Evolutionary conservation across 2,888 invertebrate species (phyloP).

Genomic region (Keiferia lycopersicella): DNA sequence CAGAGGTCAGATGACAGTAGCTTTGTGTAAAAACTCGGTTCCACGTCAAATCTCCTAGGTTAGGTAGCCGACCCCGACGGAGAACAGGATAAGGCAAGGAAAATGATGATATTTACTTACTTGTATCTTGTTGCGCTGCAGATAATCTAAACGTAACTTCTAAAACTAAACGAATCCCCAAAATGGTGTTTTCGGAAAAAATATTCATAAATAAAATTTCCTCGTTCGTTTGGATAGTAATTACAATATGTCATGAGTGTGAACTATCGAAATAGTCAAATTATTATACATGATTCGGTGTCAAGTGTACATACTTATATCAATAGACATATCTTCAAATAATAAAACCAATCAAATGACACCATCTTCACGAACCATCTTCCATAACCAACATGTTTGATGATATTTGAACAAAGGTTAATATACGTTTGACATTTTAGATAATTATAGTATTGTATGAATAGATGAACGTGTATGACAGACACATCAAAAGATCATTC

Average conservation of each 20-base stretch:
- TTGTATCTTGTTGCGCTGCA: too few species aligned
- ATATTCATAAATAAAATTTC: too few species aligned
- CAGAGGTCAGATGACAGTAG: too few species aligned
- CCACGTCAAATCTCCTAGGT: too few species aligned
- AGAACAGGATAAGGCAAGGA: too few species aligned
- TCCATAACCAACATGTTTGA: not conserved
- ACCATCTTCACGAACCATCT: not conserved
- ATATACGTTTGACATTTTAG: not conserved
- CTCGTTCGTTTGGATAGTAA: too few species aligned
- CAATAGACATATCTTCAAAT: conserved; percentile 1
- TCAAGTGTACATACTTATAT: not conserved
- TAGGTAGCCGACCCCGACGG: too few species aligned
- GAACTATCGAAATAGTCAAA: not conserved
- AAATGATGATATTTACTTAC: too few species aligned
- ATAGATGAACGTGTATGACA: conserved; percentile 5
- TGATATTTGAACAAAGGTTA: not conserved
- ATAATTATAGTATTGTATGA: conserved; percentile 5
- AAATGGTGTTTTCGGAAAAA: too few species aligned
- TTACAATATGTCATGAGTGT: not conserved
- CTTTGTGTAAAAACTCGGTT: too few species aligned
- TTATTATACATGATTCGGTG: not conserved
- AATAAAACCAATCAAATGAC: conserved; percentile 1
- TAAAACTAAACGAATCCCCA: too few species aligned
- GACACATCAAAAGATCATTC: conserved; percentile 11
- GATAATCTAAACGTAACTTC: too few species aligned